A percentile compares a stretch with the other conserved stretches of the same genome.
These are phyloP conservation scores for Allygus modestus DNA, from an alignment of 2,888 invertebrate species.

Conservation along the genomic window DNA sequence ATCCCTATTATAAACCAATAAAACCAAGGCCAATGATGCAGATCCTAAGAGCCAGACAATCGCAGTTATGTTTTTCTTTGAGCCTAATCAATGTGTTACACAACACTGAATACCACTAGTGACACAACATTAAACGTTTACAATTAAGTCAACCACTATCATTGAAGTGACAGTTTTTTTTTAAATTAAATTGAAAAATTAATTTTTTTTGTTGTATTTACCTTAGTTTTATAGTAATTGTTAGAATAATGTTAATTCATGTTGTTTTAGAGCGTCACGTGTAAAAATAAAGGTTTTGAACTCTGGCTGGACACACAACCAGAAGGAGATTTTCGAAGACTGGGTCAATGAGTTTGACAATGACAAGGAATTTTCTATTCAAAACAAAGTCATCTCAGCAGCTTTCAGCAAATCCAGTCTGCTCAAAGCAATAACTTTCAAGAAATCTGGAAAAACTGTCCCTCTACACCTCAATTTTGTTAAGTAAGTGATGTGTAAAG, in stretches of 20 bases:
- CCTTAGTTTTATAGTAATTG: too few relatives aligned
- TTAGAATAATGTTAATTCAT: conserved; percentile 19
- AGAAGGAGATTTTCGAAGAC: conserved; percentile 60
- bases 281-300: conserved; percentile 74
- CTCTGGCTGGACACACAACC: conserved; percentile 68
- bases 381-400: conserved; percentile 77
- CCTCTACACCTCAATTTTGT: conserved; percentile 89
- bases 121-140: too few relatives aligned
- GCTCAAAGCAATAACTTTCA: conserved; percentile 81
- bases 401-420: conserved; percentile 84
- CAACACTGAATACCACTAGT: too few relatives aligned
- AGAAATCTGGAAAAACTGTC: conserved; percentile 73
- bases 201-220: too few relatives aligned
- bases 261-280: conserved; percentile 63
- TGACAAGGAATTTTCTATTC: conserved; percentile 78
- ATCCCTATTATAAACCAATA: too few relatives aligned
- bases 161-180: too few relatives aligned
- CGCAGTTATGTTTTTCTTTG: too few relatives aligned
- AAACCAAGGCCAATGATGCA: too few relatives aligned
- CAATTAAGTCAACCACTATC: too few relatives aligned
- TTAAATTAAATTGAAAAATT: too few relatives aligned
- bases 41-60: too few relatives aligned
- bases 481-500: conserved; percentile 80
- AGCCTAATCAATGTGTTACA: too few relatives aligned
- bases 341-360: conserved; percentile 74